Conservation (phyloP, 2,888 invertebrate species). For the Drosophila nr. perissopoda region DNA sequence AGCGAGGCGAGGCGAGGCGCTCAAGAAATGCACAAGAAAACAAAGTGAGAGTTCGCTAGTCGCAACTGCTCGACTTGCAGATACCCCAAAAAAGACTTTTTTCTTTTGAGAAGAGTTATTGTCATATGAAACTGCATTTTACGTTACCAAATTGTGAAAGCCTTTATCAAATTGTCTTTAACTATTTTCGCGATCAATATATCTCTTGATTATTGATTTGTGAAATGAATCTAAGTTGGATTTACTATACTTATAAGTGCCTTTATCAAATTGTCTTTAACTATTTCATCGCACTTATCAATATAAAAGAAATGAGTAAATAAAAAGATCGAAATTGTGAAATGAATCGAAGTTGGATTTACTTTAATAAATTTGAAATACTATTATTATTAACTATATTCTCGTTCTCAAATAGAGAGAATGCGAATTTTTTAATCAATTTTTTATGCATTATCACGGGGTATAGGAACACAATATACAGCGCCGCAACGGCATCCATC, state of each 20-base stretch:
- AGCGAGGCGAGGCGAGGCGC: slow-evolving; percentile 13
- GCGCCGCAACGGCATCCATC: slow-evolving; percentile 5
- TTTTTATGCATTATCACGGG: not conserved
- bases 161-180: not conserved
- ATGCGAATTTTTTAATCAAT: not conserved
- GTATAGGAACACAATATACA: slow-evolving; percentile 7
- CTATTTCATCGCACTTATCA: no score
- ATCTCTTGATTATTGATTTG: not conserved
- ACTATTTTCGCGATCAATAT: not conserved
- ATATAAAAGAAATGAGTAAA: no score
- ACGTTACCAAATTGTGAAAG: not conserved
- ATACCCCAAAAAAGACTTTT: not conserved
- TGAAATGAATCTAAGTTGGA: not conserved
- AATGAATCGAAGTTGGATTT: no score
- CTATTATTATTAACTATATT: no score
- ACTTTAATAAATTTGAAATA: no score
- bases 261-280: not conserved
- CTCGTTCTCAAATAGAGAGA: no score
- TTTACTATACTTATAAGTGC: not conserved
- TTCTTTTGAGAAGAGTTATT: not conserved
- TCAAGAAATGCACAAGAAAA: slow-evolving; percentile 21
- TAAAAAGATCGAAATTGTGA: no score
- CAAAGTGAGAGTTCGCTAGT: not conserved
- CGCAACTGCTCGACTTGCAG: not conserved
- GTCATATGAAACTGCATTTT: not conserved